Conservation (phyloP, 1,140 invertebrate species). For the Meloidogyne hapla region DNA sequence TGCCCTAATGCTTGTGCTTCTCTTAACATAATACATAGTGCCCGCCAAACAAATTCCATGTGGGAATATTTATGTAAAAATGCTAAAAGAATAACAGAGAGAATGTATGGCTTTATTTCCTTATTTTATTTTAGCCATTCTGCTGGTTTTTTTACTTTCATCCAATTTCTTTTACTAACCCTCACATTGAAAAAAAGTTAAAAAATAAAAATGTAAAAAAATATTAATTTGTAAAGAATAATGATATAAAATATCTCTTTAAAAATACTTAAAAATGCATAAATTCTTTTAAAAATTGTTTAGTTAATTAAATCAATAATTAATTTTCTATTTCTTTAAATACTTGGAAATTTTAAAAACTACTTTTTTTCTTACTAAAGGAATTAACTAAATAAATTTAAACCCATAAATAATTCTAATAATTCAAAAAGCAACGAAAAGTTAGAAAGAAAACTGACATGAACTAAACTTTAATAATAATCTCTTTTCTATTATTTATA, state of each 20-base stretch:
- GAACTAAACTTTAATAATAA: too few species aligned
- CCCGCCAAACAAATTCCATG: background rate
- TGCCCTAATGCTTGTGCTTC: background rate
- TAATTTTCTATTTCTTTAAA: background rate
- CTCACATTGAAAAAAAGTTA: background rate
- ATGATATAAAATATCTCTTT: too few species aligned
- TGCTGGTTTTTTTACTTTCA: background rate
- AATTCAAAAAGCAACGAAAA: too few species aligned
- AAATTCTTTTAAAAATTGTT: background rate
- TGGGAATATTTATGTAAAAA: constrained; percentile 2
- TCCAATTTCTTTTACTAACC: background rate
- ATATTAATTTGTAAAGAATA: background rate
- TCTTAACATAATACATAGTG: background rate
- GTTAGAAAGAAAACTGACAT: too few species aligned
- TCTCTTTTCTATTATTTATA: too few species aligned
- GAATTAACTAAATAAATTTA: too few species aligned
- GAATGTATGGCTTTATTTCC: constrained; percentile 1
- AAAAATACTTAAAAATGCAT: background rate
- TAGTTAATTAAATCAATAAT: constrained; percentile 5
- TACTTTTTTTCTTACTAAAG: too few species aligned
- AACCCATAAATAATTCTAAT: too few species aligned
- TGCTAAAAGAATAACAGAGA: background rate
- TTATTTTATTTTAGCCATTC: background rate
- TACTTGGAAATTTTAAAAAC: background rate
- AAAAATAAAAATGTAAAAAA: background rate